Evolutionary conservation across 2,113 vertebrate species (phyloP).

Genomic region (Zapornia atra): DNA sequence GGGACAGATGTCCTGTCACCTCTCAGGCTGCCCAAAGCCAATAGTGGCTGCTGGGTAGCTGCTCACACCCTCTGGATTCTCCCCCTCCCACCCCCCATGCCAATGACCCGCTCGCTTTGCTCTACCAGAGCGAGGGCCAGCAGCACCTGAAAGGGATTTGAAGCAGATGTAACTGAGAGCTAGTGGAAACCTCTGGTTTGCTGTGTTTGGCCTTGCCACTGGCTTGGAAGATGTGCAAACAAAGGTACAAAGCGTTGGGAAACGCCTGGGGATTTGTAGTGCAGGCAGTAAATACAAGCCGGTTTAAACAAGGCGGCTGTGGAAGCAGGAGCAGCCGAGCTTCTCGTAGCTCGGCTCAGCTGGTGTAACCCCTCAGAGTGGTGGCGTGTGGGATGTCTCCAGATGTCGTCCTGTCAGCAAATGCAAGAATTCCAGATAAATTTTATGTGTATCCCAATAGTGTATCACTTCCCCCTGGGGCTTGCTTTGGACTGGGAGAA

Average conservation of each 20-base stretch:
- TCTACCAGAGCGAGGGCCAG: background rate
- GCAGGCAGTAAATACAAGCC: background rate
- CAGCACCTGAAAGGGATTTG: background rate
- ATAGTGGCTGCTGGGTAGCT: background rate
- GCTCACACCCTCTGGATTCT: background rate
- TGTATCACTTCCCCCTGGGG: background rate
- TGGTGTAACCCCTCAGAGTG: background rate
- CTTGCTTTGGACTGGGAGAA: background rate
- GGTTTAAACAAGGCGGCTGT: rapidly evolving
- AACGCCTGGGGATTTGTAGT: background rate
- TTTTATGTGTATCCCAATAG: background rate
- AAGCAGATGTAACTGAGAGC: background rate
- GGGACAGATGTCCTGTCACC: background rate
- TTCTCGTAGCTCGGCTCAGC: background rate
- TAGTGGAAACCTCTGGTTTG: background rate
- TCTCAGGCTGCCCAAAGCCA: rapidly evolving
- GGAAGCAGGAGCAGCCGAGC: background rate
- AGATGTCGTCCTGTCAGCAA: rapidly evolving
- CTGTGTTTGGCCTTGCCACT: background rate
- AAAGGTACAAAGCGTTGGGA: background rate
- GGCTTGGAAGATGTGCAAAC: background rate
- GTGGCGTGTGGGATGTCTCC: no score
- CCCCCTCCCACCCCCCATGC: background rate
- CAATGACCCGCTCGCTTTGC: rapidly evolving
- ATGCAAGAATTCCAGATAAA: background rate